These are phyloP conservation scores for Myotis vivesi DNA, from an alignment of 2,797 vertebrate species.

Conservation along the genomic window DNA sequence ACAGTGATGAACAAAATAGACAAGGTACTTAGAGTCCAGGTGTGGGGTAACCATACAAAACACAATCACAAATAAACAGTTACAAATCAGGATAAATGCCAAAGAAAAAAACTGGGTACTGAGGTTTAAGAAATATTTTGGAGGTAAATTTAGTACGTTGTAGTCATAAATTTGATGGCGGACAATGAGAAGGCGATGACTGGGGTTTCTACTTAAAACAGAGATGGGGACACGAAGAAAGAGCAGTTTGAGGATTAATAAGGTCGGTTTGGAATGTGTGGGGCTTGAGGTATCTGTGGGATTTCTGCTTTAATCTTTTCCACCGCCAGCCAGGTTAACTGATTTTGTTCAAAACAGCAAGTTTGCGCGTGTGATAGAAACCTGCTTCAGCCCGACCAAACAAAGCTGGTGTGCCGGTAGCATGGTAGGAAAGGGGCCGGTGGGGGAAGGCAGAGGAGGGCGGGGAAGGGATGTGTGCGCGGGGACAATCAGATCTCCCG, in stretches of 20 bases:
- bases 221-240: neutral
- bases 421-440: neutral
- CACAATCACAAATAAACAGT: neutral
- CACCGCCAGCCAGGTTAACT: neutral
- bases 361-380: neutral
- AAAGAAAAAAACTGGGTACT: neutral
- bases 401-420: conserved; percentile 3
- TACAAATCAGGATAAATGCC: conserved; percentile 10
- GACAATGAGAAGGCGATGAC: neutral
- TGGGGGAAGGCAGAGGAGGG: neutral
- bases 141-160: conserved; percentile 22
- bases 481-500: neutral
- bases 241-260: neutral
- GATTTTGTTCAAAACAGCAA: conserved; percentile 7
- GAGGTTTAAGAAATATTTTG: conserved; percentile 20
- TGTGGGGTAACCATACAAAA: neutral
- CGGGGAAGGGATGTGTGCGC: neutral
- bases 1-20: neutral
- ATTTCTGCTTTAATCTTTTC: neutral
- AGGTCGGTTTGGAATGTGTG: neutral
- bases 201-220: neutral
- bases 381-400: neutral
- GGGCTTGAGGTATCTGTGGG: neutral
- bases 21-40: neutral
- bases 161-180: neutral